phyloP scores from a whole-genome alignment of 2,113 vertebrate species.

The Gavialis gangeticus region DNA sequence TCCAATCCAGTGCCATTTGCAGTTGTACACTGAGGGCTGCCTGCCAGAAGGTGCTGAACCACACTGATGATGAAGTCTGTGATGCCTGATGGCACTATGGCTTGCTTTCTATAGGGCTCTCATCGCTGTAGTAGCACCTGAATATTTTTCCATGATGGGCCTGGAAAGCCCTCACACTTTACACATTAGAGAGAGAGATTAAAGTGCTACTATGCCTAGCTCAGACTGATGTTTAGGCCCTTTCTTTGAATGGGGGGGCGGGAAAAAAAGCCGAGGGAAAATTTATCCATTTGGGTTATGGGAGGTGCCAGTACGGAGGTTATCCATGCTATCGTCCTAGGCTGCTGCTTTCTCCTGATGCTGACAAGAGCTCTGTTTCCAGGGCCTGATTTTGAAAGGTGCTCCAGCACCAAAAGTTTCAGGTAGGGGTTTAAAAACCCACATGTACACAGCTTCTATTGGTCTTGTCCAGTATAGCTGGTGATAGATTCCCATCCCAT shows the following conservation, averaged over 20 bases:
- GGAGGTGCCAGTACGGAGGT: background rate
- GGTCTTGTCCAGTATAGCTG: background rate
- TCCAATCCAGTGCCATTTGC: background rate
- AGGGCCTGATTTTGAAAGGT: too few relatives aligned
- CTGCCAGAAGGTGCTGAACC: background rate
- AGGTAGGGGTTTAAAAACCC: too few relatives aligned
- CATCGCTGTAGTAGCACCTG: background rate
- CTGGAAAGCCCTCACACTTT: background rate
- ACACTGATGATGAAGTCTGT: accelerated
- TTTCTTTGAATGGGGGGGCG: background rate
- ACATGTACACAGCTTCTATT: background rate
- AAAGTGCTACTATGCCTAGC: background rate
- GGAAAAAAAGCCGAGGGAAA: background rate
- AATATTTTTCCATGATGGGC: background rate
- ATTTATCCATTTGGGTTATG: background rate
- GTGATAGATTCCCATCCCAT: background rate
- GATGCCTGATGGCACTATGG: background rate
- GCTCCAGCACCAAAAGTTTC: too few relatives aligned
- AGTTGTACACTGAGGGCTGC: background rate
- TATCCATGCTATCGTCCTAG: background rate
- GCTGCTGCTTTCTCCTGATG: background rate
- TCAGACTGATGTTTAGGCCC: background rate
- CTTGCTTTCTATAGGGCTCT: background rate
- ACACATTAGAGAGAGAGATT: background rate
- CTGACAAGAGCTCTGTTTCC: background rate